Evolutionary conservation across 2,797 vertebrate genomes (phyloP).

Genomic region (Intellagama lesueurii): DNA sequence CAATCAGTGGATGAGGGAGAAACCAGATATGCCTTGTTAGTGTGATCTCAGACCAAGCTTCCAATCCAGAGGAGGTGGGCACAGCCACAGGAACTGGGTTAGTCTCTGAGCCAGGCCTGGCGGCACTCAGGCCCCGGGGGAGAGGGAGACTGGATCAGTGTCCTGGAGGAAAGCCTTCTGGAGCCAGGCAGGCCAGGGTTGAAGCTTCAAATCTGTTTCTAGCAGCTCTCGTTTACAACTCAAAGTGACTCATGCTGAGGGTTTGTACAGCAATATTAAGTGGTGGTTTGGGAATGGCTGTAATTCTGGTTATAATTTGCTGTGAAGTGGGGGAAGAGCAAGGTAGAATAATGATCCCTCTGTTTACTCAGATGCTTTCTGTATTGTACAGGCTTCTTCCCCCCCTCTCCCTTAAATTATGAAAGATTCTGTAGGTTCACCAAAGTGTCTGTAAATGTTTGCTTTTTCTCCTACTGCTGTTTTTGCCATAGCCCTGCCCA

Average conservation of each 20-base stretch:
- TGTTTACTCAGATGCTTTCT: conserved; percentile 40
- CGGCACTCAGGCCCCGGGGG: conserved; percentile 39
- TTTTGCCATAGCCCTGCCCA: neutral
- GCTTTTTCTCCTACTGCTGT: neutral
- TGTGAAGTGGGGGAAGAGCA: conserved; percentile 34
- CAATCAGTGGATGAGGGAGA: conserved; percentile 72
- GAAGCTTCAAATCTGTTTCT: conserved; percentile 25
- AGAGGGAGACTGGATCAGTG: conserved; percentile 41
- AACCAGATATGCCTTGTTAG: conserved; percentile 74
- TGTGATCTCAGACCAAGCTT: conserved; percentile 63
- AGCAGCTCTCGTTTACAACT: conserved; percentile 50
- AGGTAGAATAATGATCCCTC: conserved; percentile 44
- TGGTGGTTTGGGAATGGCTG: conserved; percentile 48
- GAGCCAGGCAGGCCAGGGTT: conserved; percentile 53
- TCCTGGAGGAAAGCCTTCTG: conserved; percentile 64
- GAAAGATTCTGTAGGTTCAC: conserved; percentile 20
- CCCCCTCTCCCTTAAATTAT: neutral
- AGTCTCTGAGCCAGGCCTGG: conserved; percentile 47
- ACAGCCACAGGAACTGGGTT: conserved; percentile 40
- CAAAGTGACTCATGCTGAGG: conserved; percentile 50
- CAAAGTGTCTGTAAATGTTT: neutral
- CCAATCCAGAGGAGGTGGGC: conserved; percentile 63
- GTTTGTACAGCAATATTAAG: conserved; percentile 55
- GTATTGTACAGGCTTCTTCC: neutral
- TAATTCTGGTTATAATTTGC: conserved; percentile 40